Conservation (phyloP, 2,888 invertebrate species). For the Euclidia mi region DNA sequence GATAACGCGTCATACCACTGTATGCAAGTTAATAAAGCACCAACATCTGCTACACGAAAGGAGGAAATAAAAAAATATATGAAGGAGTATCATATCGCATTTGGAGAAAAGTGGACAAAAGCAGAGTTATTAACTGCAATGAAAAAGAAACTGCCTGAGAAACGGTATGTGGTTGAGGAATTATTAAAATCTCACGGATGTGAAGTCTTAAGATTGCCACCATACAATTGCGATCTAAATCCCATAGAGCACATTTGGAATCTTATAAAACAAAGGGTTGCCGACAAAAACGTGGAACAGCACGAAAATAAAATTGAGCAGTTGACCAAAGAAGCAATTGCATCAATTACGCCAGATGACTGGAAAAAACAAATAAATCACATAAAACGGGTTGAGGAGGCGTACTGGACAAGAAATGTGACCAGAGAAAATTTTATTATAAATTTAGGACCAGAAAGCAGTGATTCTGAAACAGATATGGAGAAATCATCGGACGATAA, state of each 20-base stretch:
- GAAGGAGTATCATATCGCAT: too few relatives aligned
- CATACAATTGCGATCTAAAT: constrained; percentile 41
- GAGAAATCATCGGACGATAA: too few relatives aligned
- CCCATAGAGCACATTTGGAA: constrained; percentile 52
- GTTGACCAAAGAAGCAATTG: constrained; percentile 13
- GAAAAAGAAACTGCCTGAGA: constrained; percentile 33
- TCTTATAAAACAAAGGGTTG: constrained; percentile 52
- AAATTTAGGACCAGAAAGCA: too few relatives aligned
- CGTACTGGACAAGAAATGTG: too few relatives aligned
- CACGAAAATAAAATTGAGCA: constrained; percentile 53
- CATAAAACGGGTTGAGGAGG: constrained; percentile 27
- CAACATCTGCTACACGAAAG: too few relatives aligned
- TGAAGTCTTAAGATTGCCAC: constrained; percentile 43
- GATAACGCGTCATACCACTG: constrained; percentile 19
- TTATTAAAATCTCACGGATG: constrained; percentile 36
- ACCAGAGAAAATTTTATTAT: too few relatives aligned
- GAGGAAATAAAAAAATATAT: too few relatives aligned
- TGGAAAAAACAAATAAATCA: constrained; percentile 30
- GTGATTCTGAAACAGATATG: too few relatives aligned
- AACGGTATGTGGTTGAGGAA: constrained; percentile 38
- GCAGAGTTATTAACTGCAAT: too few relatives aligned
- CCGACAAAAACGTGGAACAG: constrained; percentile 54
- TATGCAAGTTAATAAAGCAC: constrained; percentile 7
- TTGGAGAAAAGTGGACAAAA: too few relatives aligned
- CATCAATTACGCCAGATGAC: constrained; percentile 7